Percentiles rank a stretch among this genome's conserved stretches.
Evolutionary conservation across 2,113 vertebrate genomes (phyloP).

Genomic region (Parus major): DNA sequence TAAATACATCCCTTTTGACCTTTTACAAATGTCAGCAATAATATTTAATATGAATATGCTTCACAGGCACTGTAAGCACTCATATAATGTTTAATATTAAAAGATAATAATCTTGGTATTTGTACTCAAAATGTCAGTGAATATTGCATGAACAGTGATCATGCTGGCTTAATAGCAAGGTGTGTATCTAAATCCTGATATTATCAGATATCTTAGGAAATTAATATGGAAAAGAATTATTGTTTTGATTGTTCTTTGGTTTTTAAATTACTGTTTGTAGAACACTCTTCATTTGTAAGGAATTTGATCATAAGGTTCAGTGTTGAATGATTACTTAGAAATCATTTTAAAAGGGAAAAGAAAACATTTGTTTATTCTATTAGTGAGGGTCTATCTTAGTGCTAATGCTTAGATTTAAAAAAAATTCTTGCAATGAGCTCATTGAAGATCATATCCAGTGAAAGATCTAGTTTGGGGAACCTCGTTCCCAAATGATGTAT

Average conservation of each 20-base stretch:
- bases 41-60: slow-evolving; percentile 81
- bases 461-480: not conserved
- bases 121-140: slow-evolving; percentile 81
- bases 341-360: not conserved
- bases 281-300: not conserved
- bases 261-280: not conserved
- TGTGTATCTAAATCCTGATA: slow-evolving; percentile 53
- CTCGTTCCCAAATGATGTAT: not conserved
- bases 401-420: not conserved
- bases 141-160: slow-evolving; percentile 71
- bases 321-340: not conserved
- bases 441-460: not conserved
- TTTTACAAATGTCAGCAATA: slow-evolving; percentile 82
- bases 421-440: not conserved
- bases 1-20: slow-evolving; percentile 73
- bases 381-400: not conserved
- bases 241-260: not conserved
- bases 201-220: slow-evolving; percentile 30
- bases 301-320: not conserved
- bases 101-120: slow-evolving; percentile 82
- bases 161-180: slow-evolving; percentile 64
- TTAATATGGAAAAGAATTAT: slow-evolving; percentile 12
- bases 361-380: not conserved
- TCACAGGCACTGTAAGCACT: slow-evolving; percentile 78
- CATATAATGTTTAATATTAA: slow-evolving; percentile 80